Conservation (phyloP, 1,140 invertebrate genomes). For the Penaeus vannamei region DNA sequence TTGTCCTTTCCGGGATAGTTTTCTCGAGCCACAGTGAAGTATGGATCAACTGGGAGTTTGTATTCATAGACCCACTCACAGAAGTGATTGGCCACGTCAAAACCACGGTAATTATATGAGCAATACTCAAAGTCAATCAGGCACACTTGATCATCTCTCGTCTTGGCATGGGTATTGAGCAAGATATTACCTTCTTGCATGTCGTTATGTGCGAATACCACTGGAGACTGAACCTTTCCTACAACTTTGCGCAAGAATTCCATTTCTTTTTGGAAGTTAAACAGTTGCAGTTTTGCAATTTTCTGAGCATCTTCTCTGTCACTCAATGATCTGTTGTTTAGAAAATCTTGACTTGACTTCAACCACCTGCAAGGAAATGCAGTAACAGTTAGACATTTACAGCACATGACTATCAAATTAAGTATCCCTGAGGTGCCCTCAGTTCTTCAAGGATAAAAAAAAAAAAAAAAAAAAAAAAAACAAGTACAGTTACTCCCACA, state of each 20-base stretch:
- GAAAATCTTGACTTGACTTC: conserved; percentile 70
- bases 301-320: conserved; percentile 51
- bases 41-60: conserved; percentile 82
- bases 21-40: conserved; percentile 80
- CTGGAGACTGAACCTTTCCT: conserved; percentile 78
- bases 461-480: too few species aligned
- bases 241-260: conserved; percentile 69
- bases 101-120: conserved; percentile 93
- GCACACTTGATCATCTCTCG: conserved; percentile 70
- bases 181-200: conserved; percentile 90
- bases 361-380: conserved; percentile 72
- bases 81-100: conserved; percentile 97
- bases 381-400: neutral
- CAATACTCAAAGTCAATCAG: conserved; percentile 96
- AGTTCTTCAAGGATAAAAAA: too few species aligned
- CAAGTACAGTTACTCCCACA: too few species aligned
- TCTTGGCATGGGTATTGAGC: conserved; percentile 67
- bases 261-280: conserved; percentile 67
- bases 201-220: conserved; percentile 98
- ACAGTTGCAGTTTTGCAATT: conserved; percentile 61
- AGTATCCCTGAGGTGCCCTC: too few species aligned
- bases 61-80: conserved; percentile 96
- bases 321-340: conserved; percentile 65
- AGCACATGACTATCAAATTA: too few species aligned
- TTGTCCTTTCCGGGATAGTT: conserved; percentile 84